Percentiles rank a stretch among this genome's conserved stretches.
Evolutionary conservation across 2,888 invertebrate genomes (phyloP).

Genomic region (Apamea monoglypha): DNA sequence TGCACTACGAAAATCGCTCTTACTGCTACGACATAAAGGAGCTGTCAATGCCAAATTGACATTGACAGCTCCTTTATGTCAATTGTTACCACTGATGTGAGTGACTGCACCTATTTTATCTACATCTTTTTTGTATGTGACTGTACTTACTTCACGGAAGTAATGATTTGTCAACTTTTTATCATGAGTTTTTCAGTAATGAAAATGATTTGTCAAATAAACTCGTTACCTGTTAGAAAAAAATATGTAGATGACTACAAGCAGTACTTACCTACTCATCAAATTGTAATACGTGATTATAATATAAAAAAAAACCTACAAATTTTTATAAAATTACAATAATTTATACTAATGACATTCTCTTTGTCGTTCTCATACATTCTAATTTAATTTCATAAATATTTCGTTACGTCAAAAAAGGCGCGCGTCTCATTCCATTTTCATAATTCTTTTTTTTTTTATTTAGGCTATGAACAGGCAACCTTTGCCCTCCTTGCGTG

Average conservation of each 20-base stretch:
- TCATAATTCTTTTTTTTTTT: conserved; percentile 28
- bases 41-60: not conserved
- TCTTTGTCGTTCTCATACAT: not conserved
- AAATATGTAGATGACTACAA: not conserved
- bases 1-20: not conserved
- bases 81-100: not conserved
- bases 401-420: conserved; percentile 28
- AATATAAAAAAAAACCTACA: not conserved
- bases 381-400: conserved; percentile 18
- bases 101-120: not conserved
- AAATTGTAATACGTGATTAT: not conserved
- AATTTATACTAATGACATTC: conserved; percentile 8
- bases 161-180: conserved; percentile 16
- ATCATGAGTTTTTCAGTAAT: not conserved
- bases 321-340: conserved; percentile 6
- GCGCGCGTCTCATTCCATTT: conserved; percentile 27
- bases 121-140: not conserved
- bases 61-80: too few relatives aligned
- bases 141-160: not conserved
- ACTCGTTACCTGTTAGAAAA: not conserved
- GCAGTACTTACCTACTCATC: not conserved
- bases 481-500: conserved; percentile 66
- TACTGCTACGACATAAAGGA: not conserved
- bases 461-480: conserved; percentile 55
- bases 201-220: conserved; percentile 14